Base-by-base conservation (phyloP, 1,140 invertebrate genomes). In the Charaxes varanes region DNA sequence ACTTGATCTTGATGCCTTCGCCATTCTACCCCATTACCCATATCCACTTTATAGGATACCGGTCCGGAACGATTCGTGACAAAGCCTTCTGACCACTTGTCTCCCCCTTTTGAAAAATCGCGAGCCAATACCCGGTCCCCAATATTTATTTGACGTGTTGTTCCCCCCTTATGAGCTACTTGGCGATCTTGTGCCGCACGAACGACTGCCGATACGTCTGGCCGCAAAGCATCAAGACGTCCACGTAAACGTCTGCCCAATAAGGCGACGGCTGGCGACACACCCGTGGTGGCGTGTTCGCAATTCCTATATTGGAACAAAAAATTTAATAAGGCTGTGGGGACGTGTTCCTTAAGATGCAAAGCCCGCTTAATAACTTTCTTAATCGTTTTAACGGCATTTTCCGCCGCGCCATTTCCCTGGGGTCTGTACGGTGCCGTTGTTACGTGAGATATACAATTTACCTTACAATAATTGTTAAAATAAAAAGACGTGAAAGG, bases 371-470 rank as follows among this genome's bases (percentile, higher is more conserved):
- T 70, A 8, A 78, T 50, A 3, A 37, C 48, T 35, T 57, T 64
- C 48, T 83, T 83, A 17, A 83, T 49, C 1, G 43, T 67, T 56
- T 70, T 65, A 0, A 84, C 78, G 0, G 64, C 49, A 28, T 82
- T 68, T 51, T 78, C 73, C 3, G 69, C 71, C 2, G 47, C 62
- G 0, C 78, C 74, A 41, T 80, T 82, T 15, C 62, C 62, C 17
- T 62, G 52, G 0, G 72, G 67, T 32, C 61, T 44, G 26, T 71
- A 70, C 5, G 71, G 69, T 7, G 72, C 43, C 5, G 62, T 51
- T 11, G 59, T 56, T 6, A 41, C 50, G 31, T 69, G 64, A 33
- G 49, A 47, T 4, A 78, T 69, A 13, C 40, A 37, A 47, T 74
- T 65, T 16, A 42, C 45, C 26, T 26, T 24, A 30, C 54, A 58